Evolutionary conservation across 1,140 invertebrate genomes (phyloP), one percentile per base, ranked within the genome.

Genomic region (Cotesia chilonis): DNA sequence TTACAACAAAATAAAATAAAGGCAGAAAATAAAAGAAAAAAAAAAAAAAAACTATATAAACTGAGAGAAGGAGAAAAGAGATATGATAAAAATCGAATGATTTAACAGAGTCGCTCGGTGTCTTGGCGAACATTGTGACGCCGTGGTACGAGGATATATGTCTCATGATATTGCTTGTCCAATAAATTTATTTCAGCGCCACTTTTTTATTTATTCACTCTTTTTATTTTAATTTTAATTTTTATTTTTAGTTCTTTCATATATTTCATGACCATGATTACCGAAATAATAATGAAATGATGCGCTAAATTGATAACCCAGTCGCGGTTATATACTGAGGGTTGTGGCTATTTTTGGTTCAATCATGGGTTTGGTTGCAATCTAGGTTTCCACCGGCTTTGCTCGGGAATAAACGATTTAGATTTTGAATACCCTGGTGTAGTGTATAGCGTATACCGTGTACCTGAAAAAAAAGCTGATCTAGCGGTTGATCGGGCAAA

Each of bases 81-180:
- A 28, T 28, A 28, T 55, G 68, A 74, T 77, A 77, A 75, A 77
- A 75, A 72, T 71, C 69, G 63, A 67, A 77, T 74, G 76, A 75
- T 77, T 75, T 75, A 77, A 71, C 72, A 70, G 72, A 47, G 10
- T 10, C 41, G 41, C 41, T 47, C 10, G 41, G 38, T 72, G 68
- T 69, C 37, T 67, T 41, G 57, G 68, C 72, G 74, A 74, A 71
- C 68, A 77, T 71, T 71, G 76, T 63, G 71, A 74, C 74, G 63
- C 55, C 69, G 61, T 73, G 69, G 68, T 65, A 75, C 61, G 74
- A 52, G 66, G 66, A 71, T 68, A 70, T 68, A 77, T 51, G 74
- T 74, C 71, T 72, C 65, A 57, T 63, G 76, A 73, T 77, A 72
- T 77, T 77, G 54, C 67, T 66, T 47, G 57, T 54, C 70, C 64